phyloP scores from a whole-genome alignment of 2,888 invertebrate genomes.

The Anoplius nigerrimus region DNA sequence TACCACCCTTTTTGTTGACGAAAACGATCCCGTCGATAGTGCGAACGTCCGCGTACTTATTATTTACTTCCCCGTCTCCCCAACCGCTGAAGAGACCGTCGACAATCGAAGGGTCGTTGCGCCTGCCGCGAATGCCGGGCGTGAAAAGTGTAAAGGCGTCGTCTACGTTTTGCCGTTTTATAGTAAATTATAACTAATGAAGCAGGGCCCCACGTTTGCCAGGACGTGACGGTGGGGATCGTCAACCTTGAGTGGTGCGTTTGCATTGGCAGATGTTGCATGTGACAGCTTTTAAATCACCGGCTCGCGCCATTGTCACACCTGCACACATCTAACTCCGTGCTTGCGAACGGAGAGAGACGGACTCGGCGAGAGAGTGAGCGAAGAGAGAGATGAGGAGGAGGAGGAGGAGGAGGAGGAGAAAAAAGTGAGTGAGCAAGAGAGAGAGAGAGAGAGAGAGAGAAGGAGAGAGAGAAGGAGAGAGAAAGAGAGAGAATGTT shows the following conservation, averaged over 20 bases:
- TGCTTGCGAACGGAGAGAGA: constrained; percentile 5
- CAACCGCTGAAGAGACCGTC: constrained; percentile 4
- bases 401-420: too few species aligned
- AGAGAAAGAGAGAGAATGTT: constrained; percentile 20
- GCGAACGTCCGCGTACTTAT: too few species aligned
- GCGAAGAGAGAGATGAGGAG: constrained; percentile 12
- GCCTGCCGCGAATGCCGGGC: constrained; percentile 42
- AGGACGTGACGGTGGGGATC: constrained; percentile 55
- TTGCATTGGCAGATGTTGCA: constrained; percentile 74
- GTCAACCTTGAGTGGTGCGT: constrained; percentile 72
- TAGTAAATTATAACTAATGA: constrained; percentile 75
- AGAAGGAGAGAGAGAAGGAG: too few species aligned
- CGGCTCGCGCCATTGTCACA: constrained; percentile 48
- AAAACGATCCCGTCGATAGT: too few species aligned
- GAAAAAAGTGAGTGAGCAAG: too few species aligned
- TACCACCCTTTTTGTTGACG: too few species aligned
- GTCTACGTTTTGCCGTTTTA: constrained; percentile 73
- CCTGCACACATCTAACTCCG: constrained; percentile 36
- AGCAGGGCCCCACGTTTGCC: constrained; percentile 39
- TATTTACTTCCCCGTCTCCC: not conserved
- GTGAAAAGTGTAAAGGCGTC: constrained; percentile 67
- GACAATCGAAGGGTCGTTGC: too few species aligned
- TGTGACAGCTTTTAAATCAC: constrained; percentile 72
- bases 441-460: constrained; percentile 14
- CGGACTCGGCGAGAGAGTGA: not conserved